These are phyloP conservation scores for Channa striata DNA, from an alignment of 2,797 vertebrate species.

Conservation along the genomic window DNA sequence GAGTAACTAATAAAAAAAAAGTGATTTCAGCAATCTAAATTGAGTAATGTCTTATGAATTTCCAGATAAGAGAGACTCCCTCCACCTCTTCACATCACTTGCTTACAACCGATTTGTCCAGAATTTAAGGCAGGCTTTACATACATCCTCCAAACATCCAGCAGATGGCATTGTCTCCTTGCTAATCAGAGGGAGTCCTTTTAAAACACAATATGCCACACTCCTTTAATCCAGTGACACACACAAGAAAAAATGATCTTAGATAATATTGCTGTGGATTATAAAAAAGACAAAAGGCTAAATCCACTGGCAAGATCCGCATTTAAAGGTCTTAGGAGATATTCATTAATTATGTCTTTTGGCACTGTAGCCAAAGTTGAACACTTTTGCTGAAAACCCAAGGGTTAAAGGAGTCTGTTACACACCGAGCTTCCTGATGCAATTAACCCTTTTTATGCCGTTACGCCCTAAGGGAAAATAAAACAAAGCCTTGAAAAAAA, in stretches of 20 bases:
- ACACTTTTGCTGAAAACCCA: conserved; percentile 27
- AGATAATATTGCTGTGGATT: conserved; percentile 40
- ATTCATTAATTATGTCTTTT: conserved; percentile 26
- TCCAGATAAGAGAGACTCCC: conserved; percentile 50
- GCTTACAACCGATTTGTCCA: conserved; percentile 21
- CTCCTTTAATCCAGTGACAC: conserved; percentile 47
- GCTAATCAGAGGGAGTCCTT: conserved; percentile 44
- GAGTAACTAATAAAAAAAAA: conserved; percentile 23
- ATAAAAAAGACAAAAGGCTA: conserved; percentile 23
- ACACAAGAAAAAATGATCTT: conserved; percentile 41
- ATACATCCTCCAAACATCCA: conserved; percentile 48
- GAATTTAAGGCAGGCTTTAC: background rate
- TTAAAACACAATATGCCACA: conserved; percentile 40
- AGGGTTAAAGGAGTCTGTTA: conserved; percentile 61
- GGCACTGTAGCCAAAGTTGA: conserved; percentile 9
- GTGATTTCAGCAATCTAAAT: conserved; percentile 15
- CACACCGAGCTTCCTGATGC: conserved; percentile 62
- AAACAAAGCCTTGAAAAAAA: conserved; percentile 67
- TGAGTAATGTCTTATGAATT: conserved; percentile 55
- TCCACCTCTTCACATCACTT: conserved; percentile 44
- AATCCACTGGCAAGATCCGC: background rate
- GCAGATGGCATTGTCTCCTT: conserved; percentile 73
- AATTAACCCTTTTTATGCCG: conserved; percentile 68
- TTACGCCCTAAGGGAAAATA: conserved; percentile 68
- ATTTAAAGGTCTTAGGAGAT: conserved; percentile 15